Evolutionary conservation across 30 jellyfish, hydroid and myxozoan species (phyloP).

Genomic region (Chrysaora quinquecirrha): DNA sequence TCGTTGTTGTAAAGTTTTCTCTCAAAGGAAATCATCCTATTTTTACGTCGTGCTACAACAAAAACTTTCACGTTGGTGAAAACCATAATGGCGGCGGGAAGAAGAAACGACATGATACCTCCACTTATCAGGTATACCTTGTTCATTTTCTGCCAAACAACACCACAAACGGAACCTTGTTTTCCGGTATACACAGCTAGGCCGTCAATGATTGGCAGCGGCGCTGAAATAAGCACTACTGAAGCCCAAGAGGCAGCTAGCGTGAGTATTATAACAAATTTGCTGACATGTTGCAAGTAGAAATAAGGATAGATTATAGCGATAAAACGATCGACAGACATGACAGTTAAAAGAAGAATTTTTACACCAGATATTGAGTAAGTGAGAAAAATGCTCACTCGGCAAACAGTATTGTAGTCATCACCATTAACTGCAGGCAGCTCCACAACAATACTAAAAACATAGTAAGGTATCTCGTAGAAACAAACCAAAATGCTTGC

Average conservation of each 20-base stretch:
- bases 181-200: conserved; percentile 8
- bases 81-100: conserved; percentile 17
- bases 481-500: conserved; percentile 35
- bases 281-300: conserved; percentile 15
- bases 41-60: conserved; percentile 17
- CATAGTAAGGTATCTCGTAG: conserved; percentile 32
- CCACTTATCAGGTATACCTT: conserved; percentile 1
- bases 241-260: conserved; percentile 7
- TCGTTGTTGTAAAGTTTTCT: too few relatives aligned
- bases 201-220: conserved; percentile 21
- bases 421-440: conserved; percentile 12
- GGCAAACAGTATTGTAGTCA: conserved; percentile 18
- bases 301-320: conserved; percentile 41
- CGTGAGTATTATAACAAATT: neutral
- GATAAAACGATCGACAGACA: conserved; percentile 33
- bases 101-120: neutral
- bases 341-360: conserved; percentile 13
- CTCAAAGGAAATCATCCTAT: conserved; percentile 1
- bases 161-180: conserved; percentile 36
- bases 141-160: neutral
- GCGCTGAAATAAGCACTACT: neutral
- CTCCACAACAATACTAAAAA: conserved; percentile 2
- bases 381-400: conserved; percentile 12
- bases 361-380: conserved; percentile 20
- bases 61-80: conserved; percentile 33